Evolutionary conservation across 1,140 invertebrate species (phyloP).

Genomic region (Eupristina koningsbergeri): DNA sequence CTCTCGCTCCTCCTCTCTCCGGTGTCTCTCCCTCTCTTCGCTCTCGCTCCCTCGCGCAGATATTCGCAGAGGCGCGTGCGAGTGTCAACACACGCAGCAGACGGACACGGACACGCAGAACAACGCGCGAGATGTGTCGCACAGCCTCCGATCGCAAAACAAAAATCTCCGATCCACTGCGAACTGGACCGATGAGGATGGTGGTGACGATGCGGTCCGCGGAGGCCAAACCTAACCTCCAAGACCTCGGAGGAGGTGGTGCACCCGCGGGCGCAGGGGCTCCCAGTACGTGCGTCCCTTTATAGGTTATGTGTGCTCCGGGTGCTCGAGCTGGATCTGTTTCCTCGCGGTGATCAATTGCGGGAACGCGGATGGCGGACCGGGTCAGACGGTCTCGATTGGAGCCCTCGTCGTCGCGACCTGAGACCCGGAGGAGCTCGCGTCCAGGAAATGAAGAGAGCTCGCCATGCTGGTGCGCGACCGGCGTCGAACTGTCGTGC

Average conservation of each 20-base stretch:
- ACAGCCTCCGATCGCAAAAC: too few relatives aligned
- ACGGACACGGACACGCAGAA: not conserved
- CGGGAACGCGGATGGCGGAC: too few relatives aligned
- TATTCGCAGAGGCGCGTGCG: slow-evolving; percentile 29
- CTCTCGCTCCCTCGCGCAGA: not conserved
- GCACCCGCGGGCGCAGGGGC: not conserved
- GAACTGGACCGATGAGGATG: not conserved
- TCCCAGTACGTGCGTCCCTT: too few relatives aligned
- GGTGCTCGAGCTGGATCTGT: too few relatives aligned
- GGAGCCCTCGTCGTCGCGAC: slow-evolving; percentile 17
- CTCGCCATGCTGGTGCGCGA: slow-evolving; percentile 67
- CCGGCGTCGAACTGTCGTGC: slow-evolving; percentile 71
- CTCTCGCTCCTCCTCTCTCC: not conserved
- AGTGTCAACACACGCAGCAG: slow-evolving; percentile 23
- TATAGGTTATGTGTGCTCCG: not conserved
- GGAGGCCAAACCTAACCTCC: not conserved
- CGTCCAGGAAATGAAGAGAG: not conserved
- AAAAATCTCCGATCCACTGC: too few relatives aligned
- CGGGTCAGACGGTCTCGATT: not conserved
- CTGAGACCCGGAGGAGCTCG: not conserved
- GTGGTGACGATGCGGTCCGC: not conserved
- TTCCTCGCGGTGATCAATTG: not conserved
- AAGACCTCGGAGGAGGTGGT: not conserved
- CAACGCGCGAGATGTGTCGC: not conserved
- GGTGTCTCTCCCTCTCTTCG: too few relatives aligned